These are phyloP conservation scores for Pollimyrus isidori DNA, from an alignment of 2,113 vertebrate species.

Conservation along the genomic window DNA sequence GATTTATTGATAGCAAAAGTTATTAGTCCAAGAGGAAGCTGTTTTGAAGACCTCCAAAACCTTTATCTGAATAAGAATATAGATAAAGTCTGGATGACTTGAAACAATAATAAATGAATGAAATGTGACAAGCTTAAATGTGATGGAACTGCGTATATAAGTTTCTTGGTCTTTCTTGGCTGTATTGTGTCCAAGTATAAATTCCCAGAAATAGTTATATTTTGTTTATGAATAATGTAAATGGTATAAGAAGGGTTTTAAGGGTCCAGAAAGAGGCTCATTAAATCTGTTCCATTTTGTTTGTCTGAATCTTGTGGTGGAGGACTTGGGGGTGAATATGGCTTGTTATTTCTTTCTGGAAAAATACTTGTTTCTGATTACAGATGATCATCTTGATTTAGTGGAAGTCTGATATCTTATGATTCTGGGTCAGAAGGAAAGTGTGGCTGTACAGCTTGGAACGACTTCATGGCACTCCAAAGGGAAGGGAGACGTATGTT, in stretches of 20 bases:
- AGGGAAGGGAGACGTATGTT: neutral
- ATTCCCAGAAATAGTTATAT: neutral
- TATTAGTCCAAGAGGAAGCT: neutral
- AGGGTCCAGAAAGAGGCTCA: neutral
- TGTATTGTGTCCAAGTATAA: neutral
- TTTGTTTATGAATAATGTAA: neutral
- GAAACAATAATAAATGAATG: neutral
- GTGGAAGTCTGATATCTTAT: neutral
- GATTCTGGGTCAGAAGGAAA: neutral
- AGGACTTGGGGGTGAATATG: neutral
- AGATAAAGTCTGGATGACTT: neutral
- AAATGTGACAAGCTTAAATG: neutral
- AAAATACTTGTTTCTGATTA: neutral
- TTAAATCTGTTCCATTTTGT: neutral
- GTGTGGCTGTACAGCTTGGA: neutral
- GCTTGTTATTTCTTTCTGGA: neutral
- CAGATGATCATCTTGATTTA: neutral
- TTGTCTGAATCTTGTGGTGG: neutral
- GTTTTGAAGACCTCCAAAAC: neutral
- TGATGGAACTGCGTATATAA: neutral
- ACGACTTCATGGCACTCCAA: neutral
- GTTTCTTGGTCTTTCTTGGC: neutral
- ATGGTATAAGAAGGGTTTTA: neutral
- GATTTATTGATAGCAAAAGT: neutral
- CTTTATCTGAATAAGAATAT: neutral